These are phyloP conservation scores for Scaptomyza cyrtandrae DNA, from an alignment of 2,888 invertebrate genomes.

Conservation along the genomic window DNA sequence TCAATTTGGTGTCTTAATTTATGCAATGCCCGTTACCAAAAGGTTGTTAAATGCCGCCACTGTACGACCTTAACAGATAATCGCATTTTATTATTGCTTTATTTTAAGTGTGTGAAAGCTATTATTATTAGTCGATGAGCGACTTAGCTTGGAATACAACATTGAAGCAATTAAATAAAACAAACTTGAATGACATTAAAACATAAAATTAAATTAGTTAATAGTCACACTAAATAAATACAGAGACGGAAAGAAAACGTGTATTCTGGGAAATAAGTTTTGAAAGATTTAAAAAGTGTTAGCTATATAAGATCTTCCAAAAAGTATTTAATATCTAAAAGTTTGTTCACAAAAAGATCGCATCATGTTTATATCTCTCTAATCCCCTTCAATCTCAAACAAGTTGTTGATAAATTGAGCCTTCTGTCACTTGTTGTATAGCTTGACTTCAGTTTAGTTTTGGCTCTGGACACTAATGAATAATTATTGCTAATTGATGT, in stretches of 20 bases:
- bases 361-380: too few relatives aligned
- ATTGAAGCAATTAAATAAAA: neutral
- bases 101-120: constrained; percentile 72
- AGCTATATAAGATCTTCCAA: too few relatives aligned
- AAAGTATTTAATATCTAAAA: too few relatives aligned
- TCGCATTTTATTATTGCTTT: constrained; percentile 37
- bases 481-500: constrained; percentile 81
- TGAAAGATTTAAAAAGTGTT: too few relatives aligned
- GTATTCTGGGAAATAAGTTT: neutral
- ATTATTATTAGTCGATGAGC: constrained; percentile 53
- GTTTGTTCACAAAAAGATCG: too few relatives aligned
- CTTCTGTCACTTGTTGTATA: constrained; percentile 24
- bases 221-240: neutral
- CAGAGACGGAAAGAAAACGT: neutral
- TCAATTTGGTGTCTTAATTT: constrained; percentile 65
- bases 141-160: neutral
- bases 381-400: constrained; percentile 9
- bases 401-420: constrained; percentile 30
- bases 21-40: constrained; percentile 59
- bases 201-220: neutral
- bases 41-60: constrained; percentile 60
- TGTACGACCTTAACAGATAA: constrained; percentile 49
- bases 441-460: constrained; percentile 12
- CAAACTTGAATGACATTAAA: neutral
- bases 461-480: constrained; percentile 56